A percentile compares a stretch with the other conserved stretches of the same genome.
Conservation (phyloP, 2,888 invertebrate genomes). For the Drosophila rellima region DNA sequence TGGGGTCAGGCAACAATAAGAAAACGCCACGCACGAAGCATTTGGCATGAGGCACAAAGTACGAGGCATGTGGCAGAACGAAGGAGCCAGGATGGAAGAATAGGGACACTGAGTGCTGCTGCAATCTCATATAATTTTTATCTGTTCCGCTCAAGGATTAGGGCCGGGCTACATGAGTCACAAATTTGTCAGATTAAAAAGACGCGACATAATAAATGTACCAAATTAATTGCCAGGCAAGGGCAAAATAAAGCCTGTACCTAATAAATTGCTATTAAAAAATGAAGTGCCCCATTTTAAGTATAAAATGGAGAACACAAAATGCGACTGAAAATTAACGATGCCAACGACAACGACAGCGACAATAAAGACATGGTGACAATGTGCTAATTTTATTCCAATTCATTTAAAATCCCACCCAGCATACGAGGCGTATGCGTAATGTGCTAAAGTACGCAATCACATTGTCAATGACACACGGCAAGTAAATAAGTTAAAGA, state of each 20-base stretch:
- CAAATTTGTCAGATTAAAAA: conserved; percentile 72
- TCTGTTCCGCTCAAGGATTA: conserved; percentile 41
- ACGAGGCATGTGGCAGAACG: background rate
- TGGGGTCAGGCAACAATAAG: conserved; percentile 52
- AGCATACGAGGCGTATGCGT: conserved; percentile 33
- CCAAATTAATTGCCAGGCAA: conserved; percentile 57
- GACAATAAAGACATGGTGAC: conserved; percentile 1
- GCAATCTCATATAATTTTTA: conserved; percentile 57
- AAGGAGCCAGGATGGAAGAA: background rate
- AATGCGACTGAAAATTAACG: conserved; percentile 41
- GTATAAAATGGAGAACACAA: conserved; percentile 17
- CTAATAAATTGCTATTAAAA: conserved; percentile 62
- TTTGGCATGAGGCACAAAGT: background rate
- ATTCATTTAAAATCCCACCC: conserved; percentile 17
- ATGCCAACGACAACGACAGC: conserved; percentile 23
- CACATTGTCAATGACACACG: conserved; percentile 27
- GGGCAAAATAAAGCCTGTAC: conserved; percentile 41
- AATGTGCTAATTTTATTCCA: conserved; percentile 36
- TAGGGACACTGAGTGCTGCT: conserved; percentile 9
- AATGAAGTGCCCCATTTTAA: conserved; percentile 39
- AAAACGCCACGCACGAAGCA: conserved; percentile 21
- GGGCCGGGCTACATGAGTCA: conserved; percentile 26
- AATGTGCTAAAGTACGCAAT: conserved; percentile 12
- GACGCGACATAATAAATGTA: conserved; percentile 53
- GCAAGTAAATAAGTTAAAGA: conserved; percentile 1